Conservation (phyloP, 2,797 vertebrate species). For the Knipowitschia caucasica region DNA sequence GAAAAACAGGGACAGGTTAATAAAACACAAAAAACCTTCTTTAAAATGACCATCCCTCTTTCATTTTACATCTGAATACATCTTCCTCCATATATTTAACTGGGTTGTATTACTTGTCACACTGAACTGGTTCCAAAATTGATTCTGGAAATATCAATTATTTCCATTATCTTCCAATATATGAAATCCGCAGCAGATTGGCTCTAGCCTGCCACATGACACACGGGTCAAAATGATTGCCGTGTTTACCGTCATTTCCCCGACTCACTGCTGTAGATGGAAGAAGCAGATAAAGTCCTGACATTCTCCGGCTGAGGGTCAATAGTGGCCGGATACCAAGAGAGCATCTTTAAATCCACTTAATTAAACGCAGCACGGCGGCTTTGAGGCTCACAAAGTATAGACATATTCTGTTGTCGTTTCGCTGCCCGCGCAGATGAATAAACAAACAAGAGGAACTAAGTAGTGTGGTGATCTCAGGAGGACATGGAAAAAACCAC, state of each 20-base stretch:
- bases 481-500: slow-evolving; percentile 32
- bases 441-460: slow-evolving; percentile 58
- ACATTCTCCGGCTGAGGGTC: slow-evolving; percentile 69
- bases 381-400: slow-evolving; percentile 58
- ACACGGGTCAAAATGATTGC: neutral
- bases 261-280: slow-evolving; percentile 54
- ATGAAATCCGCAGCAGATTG: too few relatives aligned
- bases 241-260: slow-evolving; percentile 48
- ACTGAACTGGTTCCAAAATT: neutral
- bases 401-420: slow-evolving; percentile 44
- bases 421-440: slow-evolving; percentile 55
- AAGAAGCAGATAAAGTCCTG: slow-evolving; percentile 66
- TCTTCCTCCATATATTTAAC: too few relatives aligned
- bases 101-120: neutral
- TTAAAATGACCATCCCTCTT: too few relatives aligned
- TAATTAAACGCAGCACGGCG: slow-evolving; percentile 68
- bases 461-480: slow-evolving; percentile 34
- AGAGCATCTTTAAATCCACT: slow-evolving; percentile 48
- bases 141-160: too few relatives aligned
- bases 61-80: too few relatives aligned
- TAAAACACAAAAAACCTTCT: too few relatives aligned
- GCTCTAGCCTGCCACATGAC: too few relatives aligned
- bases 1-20: too few relatives aligned
- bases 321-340: slow-evolving; percentile 62
- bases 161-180: too few relatives aligned